A percentile compares a stretch with the other conserved stretches of the same genome.
These are phyloP conservation scores for Beroe ovata DNA, from an alignment of 37 sponge, comb jelly and placozoan genomes.

Conservation along the genomic window DNA sequence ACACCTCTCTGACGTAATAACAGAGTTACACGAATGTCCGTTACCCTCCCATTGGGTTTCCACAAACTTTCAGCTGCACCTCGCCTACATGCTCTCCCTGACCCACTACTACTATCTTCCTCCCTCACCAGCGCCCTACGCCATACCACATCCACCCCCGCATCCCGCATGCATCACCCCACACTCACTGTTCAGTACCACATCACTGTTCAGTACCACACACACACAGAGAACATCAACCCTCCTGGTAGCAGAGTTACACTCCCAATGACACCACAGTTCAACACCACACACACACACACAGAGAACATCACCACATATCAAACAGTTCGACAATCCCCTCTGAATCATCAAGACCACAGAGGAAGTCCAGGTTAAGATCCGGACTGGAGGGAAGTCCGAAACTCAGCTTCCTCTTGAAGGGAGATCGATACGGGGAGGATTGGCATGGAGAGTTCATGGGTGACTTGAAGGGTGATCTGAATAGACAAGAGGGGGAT, in stretches of 20 bases:
- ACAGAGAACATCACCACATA: background rate
- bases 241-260: background rate
- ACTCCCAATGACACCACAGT: background rate
- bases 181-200: too few species aligned
- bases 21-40: too few species aligned
- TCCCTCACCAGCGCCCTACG: too few species aligned
- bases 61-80: too few species aligned
- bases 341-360: slow-evolving; percentile 19
- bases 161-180: too few species aligned
- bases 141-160: too few species aligned
- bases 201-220: background rate
- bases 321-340: slow-evolving; percentile 34
- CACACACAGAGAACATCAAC: background rate
- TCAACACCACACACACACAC: background rate
- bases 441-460: background rate
- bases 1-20: too few species aligned
- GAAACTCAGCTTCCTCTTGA: slow-evolving; percentile 32
- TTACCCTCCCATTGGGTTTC: too few species aligned
- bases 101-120: too few species aligned
- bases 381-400: slow-evolving; percentile 50
- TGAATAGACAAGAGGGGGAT: background rate
- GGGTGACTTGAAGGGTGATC: slow-evolving; percentile 35
- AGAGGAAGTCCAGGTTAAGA: slow-evolving; percentile 32
- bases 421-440: slow-evolving; percentile 32
- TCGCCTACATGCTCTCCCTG: too few species aligned